phyloP scores from a whole-genome alignment of 2,797 vertebrate genomes.

The Anisognathus igniventris region DNA sequence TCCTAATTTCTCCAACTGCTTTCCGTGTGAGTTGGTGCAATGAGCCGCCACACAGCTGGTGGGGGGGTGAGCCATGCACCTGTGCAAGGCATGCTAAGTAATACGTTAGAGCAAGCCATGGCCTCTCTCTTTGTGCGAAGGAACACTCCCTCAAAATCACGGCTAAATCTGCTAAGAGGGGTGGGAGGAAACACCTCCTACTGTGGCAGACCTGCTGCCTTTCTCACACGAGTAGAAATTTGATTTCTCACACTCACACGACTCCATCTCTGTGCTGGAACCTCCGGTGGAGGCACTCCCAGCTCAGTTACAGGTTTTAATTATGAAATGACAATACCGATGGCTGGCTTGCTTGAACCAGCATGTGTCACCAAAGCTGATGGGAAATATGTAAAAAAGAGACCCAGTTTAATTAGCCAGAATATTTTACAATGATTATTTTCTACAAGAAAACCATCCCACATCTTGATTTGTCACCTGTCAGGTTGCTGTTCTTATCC shows the following conservation, averaged over 20 bases:
- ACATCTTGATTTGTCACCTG: conserved; percentile 65
- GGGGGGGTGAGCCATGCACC: neutral
- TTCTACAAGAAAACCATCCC: conserved; percentile 49
- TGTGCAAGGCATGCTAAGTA: neutral
- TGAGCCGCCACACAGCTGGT: neutral
- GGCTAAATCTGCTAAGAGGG: neutral
- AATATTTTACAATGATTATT: conserved; percentile 66
- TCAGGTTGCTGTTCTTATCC: conserved; percentile 60
- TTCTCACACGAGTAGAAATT: neutral
- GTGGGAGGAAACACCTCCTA: neutral
- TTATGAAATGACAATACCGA: conserved; percentile 56
- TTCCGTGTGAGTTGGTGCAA: neutral
- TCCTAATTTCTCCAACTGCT: neutral
- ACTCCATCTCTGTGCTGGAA: neutral
- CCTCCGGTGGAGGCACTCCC: conserved; percentile 12
- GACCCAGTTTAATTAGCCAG: conserved; percentile 73
- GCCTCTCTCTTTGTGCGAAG: neutral
- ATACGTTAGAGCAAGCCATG: neutral
- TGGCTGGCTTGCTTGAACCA: conserved; percentile 61
- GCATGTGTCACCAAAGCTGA: conserved; percentile 55
- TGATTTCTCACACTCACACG: fast-evolving
- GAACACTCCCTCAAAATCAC: neutral
- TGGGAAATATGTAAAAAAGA: conserved; percentile 60
- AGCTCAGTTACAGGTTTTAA: conserved; percentile 63
- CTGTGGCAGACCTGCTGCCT: neutral